A percentile compares a stretch with the other conserved stretches of the same genome.
Conservation (phyloP, 2,113 vertebrate genomes). For the Pandion haliaetus region DNA sequence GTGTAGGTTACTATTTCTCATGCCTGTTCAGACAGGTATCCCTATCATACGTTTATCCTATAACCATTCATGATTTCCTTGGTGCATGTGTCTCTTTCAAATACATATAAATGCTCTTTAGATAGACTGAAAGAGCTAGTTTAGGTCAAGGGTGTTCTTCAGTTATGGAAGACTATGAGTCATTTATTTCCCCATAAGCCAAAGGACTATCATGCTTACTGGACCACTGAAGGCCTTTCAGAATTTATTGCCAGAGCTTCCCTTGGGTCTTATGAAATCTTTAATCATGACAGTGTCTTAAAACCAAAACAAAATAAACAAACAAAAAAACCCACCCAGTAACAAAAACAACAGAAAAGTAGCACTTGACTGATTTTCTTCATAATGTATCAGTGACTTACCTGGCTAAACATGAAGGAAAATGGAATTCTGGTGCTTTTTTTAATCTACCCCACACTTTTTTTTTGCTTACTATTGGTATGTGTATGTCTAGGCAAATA, state of each 20-base stretch:
- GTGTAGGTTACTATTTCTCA: not conserved
- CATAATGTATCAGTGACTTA: not conserved
- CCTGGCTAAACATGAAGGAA: not conserved
- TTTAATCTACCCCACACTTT: not conserved
- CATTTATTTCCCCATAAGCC: not conserved
- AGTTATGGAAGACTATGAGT: not conserved
- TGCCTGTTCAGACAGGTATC: not conserved
- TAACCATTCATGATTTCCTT: not conserved
- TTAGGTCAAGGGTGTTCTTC: not conserved
- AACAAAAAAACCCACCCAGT: not conserved
- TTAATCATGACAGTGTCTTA: not conserved
- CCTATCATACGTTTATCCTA: not conserved
- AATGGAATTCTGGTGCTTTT: not conserved
- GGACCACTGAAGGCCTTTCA: not conserved
- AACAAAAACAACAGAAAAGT: not conserved
- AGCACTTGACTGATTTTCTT: not conserved
- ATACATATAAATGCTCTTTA: not conserved
- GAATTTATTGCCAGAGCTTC: conserved; percentile 5
- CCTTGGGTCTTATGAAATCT: not conserved
- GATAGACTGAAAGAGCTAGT: not conserved
- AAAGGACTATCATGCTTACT: not conserved
- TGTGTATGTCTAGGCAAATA: not conserved
- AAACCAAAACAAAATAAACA: not conserved
- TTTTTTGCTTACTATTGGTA: not conserved
- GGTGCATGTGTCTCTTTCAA: not conserved